phyloP scores from a whole-genome alignment of 2,888 invertebrate genomes.

The Pediacus dermestoides region DNA sequence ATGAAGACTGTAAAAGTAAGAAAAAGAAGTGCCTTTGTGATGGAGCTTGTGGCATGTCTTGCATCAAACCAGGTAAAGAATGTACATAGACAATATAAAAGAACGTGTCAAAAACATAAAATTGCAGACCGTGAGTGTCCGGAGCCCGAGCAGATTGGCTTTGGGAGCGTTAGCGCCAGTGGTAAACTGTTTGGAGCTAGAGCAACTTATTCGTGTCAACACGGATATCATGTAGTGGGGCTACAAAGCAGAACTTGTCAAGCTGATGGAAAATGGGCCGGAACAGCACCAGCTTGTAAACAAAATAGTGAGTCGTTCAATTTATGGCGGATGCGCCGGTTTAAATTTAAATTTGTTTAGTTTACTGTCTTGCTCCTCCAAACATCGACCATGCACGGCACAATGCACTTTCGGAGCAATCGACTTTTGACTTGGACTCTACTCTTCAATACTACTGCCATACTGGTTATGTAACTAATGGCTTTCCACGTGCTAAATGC shows the following conservation, averaged over 20 bases:
- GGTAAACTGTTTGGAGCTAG: conserved; percentile 80
- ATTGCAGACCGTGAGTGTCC: conserved; percentile 80
- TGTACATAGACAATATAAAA: neutral
- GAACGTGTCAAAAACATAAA: neutral
- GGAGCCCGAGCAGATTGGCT: conserved; percentile 69
- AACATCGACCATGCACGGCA: conserved; percentile 82
- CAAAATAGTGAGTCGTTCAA: conserved; percentile 77
- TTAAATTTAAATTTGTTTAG: too few species aligned
- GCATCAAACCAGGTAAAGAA: conserved; percentile 86
- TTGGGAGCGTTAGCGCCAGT: conserved; percentile 72
- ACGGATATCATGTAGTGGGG: conserved; percentile 85
- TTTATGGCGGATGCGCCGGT: too few species aligned
- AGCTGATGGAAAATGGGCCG: conserved; percentile 90
- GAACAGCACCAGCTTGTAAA: conserved; percentile 78
- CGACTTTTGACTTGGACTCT: conserved; percentile 84
- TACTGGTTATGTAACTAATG: conserved; percentile 90
- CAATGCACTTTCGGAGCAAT: conserved; percentile 83
- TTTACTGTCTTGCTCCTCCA: conserved; percentile 83
- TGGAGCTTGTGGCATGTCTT: conserved; percentile 94
- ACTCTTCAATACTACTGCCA: conserved; percentile 91
- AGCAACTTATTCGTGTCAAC: conserved; percentile 81
- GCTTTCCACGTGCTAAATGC: conserved; percentile 90
- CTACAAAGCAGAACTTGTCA: conserved; percentile 83
- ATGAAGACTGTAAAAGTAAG: conserved; percentile 94
- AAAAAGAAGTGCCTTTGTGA: conserved; percentile 97